These are phyloP conservation scores for Cylindroiulus punctatus DNA, from an alignment of 2,888 invertebrate species.

Conservation along the genomic window DNA sequence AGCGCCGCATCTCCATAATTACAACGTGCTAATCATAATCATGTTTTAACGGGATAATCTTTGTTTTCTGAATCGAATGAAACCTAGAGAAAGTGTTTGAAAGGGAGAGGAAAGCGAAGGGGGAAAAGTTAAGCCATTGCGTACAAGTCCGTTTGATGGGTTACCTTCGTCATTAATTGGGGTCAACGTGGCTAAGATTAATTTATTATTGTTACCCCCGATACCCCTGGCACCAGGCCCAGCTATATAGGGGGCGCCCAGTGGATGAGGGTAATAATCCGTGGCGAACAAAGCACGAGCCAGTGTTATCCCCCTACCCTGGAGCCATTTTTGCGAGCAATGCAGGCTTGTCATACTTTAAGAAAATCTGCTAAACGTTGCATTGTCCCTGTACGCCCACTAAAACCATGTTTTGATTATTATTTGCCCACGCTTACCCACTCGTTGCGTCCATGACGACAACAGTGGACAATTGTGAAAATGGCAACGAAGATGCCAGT, in stretches of 20 bases:
- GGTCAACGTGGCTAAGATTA: slow-evolving; percentile 28
- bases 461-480: background rate
- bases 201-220: slow-evolving; percentile 39
- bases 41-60: slow-evolving; percentile 12
- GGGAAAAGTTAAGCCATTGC: background rate
- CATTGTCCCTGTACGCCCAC: background rate
- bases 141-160: background rate
- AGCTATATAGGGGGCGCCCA: slow-evolving; percentile 5
- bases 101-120: background rate
- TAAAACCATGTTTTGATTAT: background rate
- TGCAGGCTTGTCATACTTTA: background rate
- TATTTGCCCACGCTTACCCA: background rate
- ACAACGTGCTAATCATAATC: background rate
- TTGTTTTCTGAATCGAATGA: background rate
- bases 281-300: slow-evolving; percentile 6
- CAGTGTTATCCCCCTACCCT: slow-evolving; percentile 13
- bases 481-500: background rate
- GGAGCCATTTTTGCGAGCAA: background rate
- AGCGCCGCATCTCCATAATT: background rate
- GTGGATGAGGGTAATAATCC: slow-evolving; percentile 36
- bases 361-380: background rate
- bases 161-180: slow-evolving; percentile 38
- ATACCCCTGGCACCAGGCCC: slow-evolving; percentile 22
- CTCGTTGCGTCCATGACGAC: no score
- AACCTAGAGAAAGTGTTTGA: background rate